These are phyloP conservation scores for Sipha flava DNA, from an alignment of 1,140 invertebrate species.

Conservation along the genomic window DNA sequence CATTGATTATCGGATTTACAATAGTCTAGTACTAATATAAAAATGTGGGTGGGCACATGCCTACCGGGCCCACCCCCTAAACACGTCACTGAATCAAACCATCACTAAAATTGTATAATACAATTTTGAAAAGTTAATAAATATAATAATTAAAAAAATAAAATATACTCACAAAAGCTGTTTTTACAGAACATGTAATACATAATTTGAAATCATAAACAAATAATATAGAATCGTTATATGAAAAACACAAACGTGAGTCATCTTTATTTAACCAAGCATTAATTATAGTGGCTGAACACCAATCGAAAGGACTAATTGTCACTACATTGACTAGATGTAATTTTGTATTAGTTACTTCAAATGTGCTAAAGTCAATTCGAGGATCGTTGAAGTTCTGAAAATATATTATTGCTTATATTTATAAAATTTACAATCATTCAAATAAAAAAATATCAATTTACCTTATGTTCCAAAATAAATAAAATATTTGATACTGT, in stretches of 20 bases:
- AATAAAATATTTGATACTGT: constrained; percentile 59
- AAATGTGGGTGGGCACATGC: no score
- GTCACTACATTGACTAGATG: not conserved
- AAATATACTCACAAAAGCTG: constrained; percentile 52
- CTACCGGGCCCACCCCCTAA: no score
- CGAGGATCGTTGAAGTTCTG: not conserved
- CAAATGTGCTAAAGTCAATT: constrained; percentile 10
- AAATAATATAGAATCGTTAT: constrained; percentile 59
- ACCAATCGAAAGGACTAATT: constrained; percentile 25
- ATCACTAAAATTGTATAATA: no score
- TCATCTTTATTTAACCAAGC: constrained; percentile 23
- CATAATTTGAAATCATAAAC: constrained; percentile 57
- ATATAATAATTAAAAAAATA: not conserved
- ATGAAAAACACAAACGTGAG: constrained; percentile 18
- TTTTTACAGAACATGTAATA: constrained; percentile 54
- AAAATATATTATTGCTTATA: not conserved
- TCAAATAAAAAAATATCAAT: not conserved
- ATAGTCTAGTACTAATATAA: no score
- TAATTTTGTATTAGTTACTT: constrained; percentile 22
- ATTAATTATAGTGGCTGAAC: not conserved
- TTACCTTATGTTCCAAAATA: constrained; percentile 66
- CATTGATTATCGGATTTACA: no score
- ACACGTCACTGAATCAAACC: no score
- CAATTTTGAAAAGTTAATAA: not conserved
- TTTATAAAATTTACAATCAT: not conserved